Base-by-base conservation (phyloP, 2,797 vertebrate genomes). In the Discoglossus pictus region DNA sequence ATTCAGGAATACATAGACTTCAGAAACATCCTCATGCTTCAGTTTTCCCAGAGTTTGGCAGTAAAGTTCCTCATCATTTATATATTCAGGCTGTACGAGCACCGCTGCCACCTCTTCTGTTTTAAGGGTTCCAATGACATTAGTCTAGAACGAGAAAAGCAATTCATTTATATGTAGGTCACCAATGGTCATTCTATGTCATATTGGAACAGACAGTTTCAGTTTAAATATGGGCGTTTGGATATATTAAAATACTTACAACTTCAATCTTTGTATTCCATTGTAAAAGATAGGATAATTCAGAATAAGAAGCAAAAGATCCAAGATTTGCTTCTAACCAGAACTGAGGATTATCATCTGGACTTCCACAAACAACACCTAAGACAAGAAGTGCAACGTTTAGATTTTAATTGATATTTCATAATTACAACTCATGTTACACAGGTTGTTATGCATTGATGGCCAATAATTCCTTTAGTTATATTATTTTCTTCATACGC, bases 321-420 rank as follows among this genome's bases (percentile, higher is more conserved):
- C 63, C 75, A 60, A 78, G 56, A 12, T 79, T 74, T 4, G 18
- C 34, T 17, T 74, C 43, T 2, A 76, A 12, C 80, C 80, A 80
- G 1, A 61, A 60, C 36, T 36, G 55, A 15, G 61, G 27, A 1
- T 17, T 74, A n/a, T 70, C 52, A 7, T 23, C 53, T 13, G 13
- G 2, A 0, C 6, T 17, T 4, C 73, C 60, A 2, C 69, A 78
- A 1, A 47, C 59, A 15, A 61, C 44, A 18, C 74, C 80, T 82
- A 61, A n/a, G 69, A 55, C 13, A 35, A 38, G n/a, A n/a, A n/a
- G n/a, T n/a, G n/a, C n/a, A n/a, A n/a, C n/a, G n/a, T n/a, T n/a
- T n/a, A n/a, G n/a, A n/a, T n/a, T n/a, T n/a, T n/a, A n/a, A n/a
- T n/a, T n/a, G n/a, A n/a, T n/a, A n/a, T n/a, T n/a, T n/a, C n/a